Conservation (phyloP, 1,140 invertebrate genomes). For the Temnothorax curvispinosus region DNA sequence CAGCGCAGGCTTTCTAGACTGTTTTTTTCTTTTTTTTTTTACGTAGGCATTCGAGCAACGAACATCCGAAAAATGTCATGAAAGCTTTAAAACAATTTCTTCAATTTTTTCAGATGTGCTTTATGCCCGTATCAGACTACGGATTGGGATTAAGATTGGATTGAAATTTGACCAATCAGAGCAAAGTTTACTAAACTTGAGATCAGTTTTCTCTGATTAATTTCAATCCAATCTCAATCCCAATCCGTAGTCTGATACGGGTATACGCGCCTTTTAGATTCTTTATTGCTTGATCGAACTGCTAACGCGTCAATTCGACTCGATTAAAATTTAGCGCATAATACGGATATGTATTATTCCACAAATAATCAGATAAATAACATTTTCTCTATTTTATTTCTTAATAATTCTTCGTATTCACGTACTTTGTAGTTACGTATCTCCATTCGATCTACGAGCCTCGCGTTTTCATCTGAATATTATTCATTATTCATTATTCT, state of each 20-base stretch:
- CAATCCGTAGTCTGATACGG: too few relatives aligned
- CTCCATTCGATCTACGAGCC: background rate
- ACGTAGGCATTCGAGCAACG: background rate
- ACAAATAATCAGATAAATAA: background rate
- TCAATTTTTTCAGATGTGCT: background rate
- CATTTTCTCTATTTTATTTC: background rate
- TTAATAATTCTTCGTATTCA: background rate
- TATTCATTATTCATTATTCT: background rate
- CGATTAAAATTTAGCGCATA: background rate
- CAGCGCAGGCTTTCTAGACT: too few relatives aligned
- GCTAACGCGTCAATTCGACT: background rate
- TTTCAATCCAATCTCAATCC: too few relatives aligned
- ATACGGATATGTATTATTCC: background rate
- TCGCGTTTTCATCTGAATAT: background rate
- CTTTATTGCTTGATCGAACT: background rate
- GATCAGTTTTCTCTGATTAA: too few relatives aligned
- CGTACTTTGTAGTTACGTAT: background rate
- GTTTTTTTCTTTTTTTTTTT: too few relatives aligned
- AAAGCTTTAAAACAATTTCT: background rate
- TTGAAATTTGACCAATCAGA: too few relatives aligned
- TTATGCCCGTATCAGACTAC: too few relatives aligned
- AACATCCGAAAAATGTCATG: background rate
- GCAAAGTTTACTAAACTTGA: too few relatives aligned
- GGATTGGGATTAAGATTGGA: too few relatives aligned
- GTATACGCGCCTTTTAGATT: too few relatives aligned